Conservation (phyloP, 1,140 invertebrate genomes). For the Cyclargus thomasi region DNA sequence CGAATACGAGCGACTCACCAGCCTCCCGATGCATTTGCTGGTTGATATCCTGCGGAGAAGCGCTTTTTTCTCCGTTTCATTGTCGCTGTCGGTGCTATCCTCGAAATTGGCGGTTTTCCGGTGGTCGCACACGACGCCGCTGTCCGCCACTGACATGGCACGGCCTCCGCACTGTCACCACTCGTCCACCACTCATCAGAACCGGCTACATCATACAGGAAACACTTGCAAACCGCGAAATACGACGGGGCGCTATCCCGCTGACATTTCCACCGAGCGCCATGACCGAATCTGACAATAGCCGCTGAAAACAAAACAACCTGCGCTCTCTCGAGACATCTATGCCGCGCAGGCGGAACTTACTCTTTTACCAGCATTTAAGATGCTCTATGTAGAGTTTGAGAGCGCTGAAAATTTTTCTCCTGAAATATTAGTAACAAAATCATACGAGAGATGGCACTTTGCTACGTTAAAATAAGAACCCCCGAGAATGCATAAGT, state of each 20-base stretch:
- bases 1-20: constrained; percentile 45
- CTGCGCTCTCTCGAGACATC: constrained; percentile 34
- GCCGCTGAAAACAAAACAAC: constrained; percentile 67
- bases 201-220: constrained; percentile 68
- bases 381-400: too few species aligned
- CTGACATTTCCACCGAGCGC: constrained; percentile 66
- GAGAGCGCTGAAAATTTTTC: constrained; percentile 19
- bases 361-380: neutral
- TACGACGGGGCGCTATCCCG: constrained; percentile 51
- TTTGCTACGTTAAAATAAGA: too few species aligned
- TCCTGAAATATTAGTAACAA: neutral
- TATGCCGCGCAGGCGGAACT: constrained; percentile 18
- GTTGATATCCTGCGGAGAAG: constrained; percentile 61
- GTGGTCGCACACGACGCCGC: constrained; percentile 36
- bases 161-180: constrained; percentile 44
- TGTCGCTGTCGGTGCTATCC: constrained; percentile 66
- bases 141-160: constrained; percentile 60
- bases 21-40: constrained; percentile 64
- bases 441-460: too few species aligned
- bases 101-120: constrained; percentile 48
- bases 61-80: constrained; percentile 60
- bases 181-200: constrained; percentile 50
- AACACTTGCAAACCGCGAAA: constrained; percentile 53
- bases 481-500: too few species aligned
- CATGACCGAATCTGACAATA: constrained; percentile 60